Conservation (phyloP, 2,888 invertebrate genomes). For the Hesperia comma region DNA sequence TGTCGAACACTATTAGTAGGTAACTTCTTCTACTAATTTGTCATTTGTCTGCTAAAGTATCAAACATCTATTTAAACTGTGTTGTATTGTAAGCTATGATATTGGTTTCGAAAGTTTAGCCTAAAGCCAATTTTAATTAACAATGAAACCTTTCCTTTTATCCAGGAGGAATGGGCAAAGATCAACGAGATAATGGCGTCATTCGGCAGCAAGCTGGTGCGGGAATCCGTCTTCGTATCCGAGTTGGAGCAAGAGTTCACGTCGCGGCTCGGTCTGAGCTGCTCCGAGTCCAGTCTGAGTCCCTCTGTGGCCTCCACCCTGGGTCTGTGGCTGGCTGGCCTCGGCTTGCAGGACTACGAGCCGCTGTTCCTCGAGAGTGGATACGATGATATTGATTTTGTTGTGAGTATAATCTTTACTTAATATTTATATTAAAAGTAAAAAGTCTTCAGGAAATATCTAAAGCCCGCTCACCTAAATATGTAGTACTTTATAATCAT, state of each 20-base stretch:
- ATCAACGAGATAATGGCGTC: constrained; percentile 98
- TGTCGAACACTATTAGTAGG: too few relatives aligned
- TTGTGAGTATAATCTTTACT: constrained; percentile 94
- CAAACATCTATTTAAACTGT: too few relatives aligned
- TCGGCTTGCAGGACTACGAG: constrained; percentile 92
- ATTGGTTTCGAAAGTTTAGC: too few relatives aligned
- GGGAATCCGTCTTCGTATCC: constrained; percentile 90
- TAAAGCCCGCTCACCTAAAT: too few relatives aligned
- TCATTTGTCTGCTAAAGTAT: too few relatives aligned
- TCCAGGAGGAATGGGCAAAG: constrained; percentile 97
- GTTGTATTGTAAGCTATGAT: too few relatives aligned
- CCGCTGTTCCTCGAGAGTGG: constrained; percentile 93
- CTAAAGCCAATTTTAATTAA: too few relatives aligned
- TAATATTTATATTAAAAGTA: neutral
- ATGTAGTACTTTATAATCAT: too few relatives aligned
- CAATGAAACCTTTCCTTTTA: neutral
- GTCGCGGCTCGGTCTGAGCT: constrained; percentile 86
- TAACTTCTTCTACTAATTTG: too few relatives aligned
- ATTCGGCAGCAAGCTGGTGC: constrained; percentile 92
- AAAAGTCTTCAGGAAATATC: too few relatives aligned
- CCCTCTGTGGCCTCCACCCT: constrained; percentile 86
- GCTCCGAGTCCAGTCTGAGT: constrained; percentile 84
- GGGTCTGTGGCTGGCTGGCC: constrained; percentile 90
- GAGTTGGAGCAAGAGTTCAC: constrained; percentile 92
- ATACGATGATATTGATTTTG: constrained; percentile 95